Base-by-base conservation (phyloP, 2,888 invertebrate genomes). In the Acronicta aceris region DNA sequence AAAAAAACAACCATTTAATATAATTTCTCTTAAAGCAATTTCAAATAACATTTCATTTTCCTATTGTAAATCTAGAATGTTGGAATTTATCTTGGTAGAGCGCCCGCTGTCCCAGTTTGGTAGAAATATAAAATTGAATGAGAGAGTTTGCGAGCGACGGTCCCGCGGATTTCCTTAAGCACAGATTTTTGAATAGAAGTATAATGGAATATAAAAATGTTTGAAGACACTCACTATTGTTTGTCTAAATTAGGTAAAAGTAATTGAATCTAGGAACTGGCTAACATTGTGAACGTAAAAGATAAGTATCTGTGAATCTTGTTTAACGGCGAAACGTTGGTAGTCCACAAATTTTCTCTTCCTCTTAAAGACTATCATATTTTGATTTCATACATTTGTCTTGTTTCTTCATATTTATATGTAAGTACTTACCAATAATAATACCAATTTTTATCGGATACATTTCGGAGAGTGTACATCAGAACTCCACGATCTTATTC, bases 71-170 rank as follows among this genome's bases (percentile, higher is more conserved):
- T 62, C 55, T 38, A 16, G 45, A 55, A 68, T 42, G 38, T 42
- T 46, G 73, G n/a, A 73, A 45, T 62, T 58, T 67, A 51, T 54
- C 56, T 62, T 42, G 43, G 42, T 50, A 40, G 49, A 54, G 33
- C 33, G 55, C 38, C 17, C 17, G 21, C 12, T 42, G 51, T 33
- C 50, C 30, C 7, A 46, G 48, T 67, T 67, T 33, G 10, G n/a
- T 16, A 13, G 9, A 15, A 54, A 61, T 46, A 52, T 49, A 55
- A 62, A 62, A 43, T 52, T 67, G 33, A 33, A 27, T 43, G 27
- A 12, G 40, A 47, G 42, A 30, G 43, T 64, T 70, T 38, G 38
- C 46, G 17, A 62, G 49, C 49, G 49, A 53, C 30, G 56, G 25
- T 42, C 21, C 13, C 27, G 17, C 21, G 46, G 21, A 50, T 60